Evolutionary conservation across 2,797 vertebrate genomes (phyloP).

Genomic region (Xenopus petersii): DNA sequence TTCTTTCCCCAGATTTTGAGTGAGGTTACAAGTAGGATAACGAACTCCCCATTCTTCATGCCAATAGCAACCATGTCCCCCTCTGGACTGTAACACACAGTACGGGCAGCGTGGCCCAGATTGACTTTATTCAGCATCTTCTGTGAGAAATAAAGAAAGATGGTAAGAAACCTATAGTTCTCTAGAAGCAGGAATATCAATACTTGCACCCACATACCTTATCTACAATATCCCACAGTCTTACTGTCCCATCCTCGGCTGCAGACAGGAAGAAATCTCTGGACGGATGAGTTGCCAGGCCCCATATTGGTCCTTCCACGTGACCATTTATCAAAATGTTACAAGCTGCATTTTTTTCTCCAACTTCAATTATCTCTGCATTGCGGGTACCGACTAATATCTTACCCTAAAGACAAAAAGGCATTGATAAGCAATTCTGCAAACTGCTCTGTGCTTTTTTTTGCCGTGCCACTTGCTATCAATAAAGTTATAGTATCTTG

Average conservation of each 20-base stretch:
- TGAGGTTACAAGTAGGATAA: constrained; percentile 90
- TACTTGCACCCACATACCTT: constrained; percentile 70
- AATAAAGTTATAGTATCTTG: no score
- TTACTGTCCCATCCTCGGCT: constrained; percentile 91
- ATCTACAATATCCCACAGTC: constrained; percentile 92
- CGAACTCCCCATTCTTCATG: constrained; percentile 97
- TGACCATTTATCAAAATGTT: constrained; percentile 92
- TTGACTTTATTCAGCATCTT: constrained; percentile 97
- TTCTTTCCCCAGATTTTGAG: constrained; percentile 98
- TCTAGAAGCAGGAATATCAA: no score
- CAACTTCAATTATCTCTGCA: constrained; percentile 94
- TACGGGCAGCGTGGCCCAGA: constrained; percentile 84
- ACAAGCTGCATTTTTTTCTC: constrained; percentile 94
- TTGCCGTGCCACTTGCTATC: no score
- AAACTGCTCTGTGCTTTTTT: no score
- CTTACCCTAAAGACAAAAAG: constrained; percentile 76
- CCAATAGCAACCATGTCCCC: constrained; percentile 97
- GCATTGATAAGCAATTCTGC: neutral
- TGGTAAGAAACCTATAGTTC: neutral
- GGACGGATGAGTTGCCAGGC: constrained; percentile 86
- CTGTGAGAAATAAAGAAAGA: constrained; percentile 63
- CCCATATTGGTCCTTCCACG: constrained; percentile 93
- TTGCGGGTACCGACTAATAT: constrained; percentile 92
- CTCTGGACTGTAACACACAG: constrained; percentile 91
- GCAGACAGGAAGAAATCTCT: constrained; percentile 92